Conservation (phyloP, 2,113 vertebrate species). For the Butorides virescens region DNA sequence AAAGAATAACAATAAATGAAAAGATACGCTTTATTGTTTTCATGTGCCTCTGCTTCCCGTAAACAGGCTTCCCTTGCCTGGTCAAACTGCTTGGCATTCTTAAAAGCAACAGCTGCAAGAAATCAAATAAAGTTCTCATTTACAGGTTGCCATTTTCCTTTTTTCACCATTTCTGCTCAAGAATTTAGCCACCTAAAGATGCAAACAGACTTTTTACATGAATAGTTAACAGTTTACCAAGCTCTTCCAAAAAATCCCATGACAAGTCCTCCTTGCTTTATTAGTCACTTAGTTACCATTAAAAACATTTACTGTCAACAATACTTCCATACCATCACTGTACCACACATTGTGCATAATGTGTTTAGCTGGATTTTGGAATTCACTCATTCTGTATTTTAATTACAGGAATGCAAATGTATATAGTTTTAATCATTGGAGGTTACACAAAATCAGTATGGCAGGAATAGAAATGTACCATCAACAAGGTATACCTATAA, state of each 20-base stretch:
- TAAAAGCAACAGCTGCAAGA: conserved; percentile 94
- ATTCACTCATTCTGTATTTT: not conserved
- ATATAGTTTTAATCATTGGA: not conserved
- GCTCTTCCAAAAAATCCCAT: not conserved
- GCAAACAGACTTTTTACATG: not conserved
- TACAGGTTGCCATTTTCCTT: not conserved
- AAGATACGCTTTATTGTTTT: conserved; percentile 98
- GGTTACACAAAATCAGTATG: not conserved
- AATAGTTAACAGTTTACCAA: not conserved
- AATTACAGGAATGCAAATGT: not conserved
- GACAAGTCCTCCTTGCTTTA: not conserved
- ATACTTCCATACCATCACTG: not conserved
- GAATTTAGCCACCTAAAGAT: not conserved
- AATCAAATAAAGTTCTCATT: conserved; percentile 7
- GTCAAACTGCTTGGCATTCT: conserved; percentile 97
- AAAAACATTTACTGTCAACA: not conserved
- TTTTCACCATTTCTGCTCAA: not conserved
- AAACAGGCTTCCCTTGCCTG: conserved; percentile 96
- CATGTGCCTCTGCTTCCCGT: conserved; percentile 92
- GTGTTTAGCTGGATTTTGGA: not conserved
- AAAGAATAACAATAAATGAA: not conserved
- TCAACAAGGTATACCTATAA: not conserved
- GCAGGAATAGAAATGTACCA: not conserved
- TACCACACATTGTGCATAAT: not conserved
- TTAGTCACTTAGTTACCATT: not conserved